Percentiles rank a stretch among this genome's conserved stretches.
phyloP scores from a whole-genome alignment of 2,113 vertebrate species.

The Chaetodon trifascialis region DNA sequence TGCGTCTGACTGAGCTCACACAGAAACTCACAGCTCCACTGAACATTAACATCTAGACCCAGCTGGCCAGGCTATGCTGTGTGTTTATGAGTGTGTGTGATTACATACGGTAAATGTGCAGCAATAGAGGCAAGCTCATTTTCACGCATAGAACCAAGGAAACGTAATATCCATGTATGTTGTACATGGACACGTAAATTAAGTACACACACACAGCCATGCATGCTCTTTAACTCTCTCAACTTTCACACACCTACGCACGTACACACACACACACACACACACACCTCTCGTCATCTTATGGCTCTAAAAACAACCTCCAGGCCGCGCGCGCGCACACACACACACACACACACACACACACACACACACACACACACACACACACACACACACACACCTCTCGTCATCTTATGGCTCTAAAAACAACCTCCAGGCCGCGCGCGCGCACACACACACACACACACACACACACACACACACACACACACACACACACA shows the following conservation, averaged over 20 bases:
- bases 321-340: too few species aligned
- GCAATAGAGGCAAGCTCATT: not conserved
- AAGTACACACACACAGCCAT: not conserved
- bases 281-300: too few species aligned
- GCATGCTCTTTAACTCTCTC: not conserved
- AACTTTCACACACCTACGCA: not conserved
- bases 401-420: too few species aligned
- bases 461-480: not conserved
- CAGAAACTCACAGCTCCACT: slow-evolving; percentile 71
- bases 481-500: slow-evolving; percentile 5
- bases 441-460: not conserved
- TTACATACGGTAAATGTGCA: slow-evolving; percentile 38
- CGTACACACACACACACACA: slow-evolving; percentile 23
- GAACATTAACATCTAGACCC: slow-evolving; percentile 79
- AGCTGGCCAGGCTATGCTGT: slow-evolving; percentile 67
- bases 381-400: slow-evolving; percentile 28
- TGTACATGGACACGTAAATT: not conserved
- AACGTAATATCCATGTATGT: not conserved
- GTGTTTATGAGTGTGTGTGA: slow-evolving; percentile 13
- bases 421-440: too few species aligned
- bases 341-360: not conserved
- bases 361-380: not conserved
- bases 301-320: too few species aligned
- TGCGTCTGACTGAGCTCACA: slow-evolving; percentile 73
- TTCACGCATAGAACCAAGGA: not conserved